Conservation (phyloP, 1,140 invertebrate species). For the Radopholus similis region DNA sequence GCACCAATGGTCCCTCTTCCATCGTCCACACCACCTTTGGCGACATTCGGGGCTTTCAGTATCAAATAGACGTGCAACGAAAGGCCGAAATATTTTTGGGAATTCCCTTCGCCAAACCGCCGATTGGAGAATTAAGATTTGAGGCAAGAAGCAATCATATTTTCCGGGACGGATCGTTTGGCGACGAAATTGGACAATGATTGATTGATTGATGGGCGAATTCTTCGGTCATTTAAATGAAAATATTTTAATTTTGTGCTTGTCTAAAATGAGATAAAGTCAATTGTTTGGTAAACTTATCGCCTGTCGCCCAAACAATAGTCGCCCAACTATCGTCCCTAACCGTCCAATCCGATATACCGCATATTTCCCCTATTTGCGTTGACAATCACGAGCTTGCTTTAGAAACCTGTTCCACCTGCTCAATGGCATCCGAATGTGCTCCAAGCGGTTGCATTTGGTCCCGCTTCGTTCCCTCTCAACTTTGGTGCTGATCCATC, state of each 20-base stretch:
- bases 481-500: slow-evolving; percentile 23
- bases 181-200: no score
- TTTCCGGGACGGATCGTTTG: background rate
- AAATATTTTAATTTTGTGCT: no score
- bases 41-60: slow-evolving; percentile 2
- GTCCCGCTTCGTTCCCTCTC: slow-evolving; percentile 35
- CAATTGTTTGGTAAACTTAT: background rate
- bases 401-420: slow-evolving; percentile 33
- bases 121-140: background rate
- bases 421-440: background rate
- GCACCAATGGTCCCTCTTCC: no score
- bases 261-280: background rate
- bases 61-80: background rate
- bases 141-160: slow-evolving; percentile 1
- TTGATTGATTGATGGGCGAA: no score
- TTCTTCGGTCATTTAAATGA: no score
- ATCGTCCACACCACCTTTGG: slow-evolving; percentile 7
- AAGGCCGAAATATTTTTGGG: slow-evolving; percentile 1
- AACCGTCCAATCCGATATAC: background rate
- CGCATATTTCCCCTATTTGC: background rate
- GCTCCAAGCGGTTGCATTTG: slow-evolving; percentile 26
- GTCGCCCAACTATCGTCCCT: no score
- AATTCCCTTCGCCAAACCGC: slow-evolving; percentile 10
- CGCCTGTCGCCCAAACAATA: no score
- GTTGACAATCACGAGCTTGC: background rate